phyloP scores from a whole-genome alignment of 2,888 invertebrate genomes.

The Drosophila hamatofila region DNA sequence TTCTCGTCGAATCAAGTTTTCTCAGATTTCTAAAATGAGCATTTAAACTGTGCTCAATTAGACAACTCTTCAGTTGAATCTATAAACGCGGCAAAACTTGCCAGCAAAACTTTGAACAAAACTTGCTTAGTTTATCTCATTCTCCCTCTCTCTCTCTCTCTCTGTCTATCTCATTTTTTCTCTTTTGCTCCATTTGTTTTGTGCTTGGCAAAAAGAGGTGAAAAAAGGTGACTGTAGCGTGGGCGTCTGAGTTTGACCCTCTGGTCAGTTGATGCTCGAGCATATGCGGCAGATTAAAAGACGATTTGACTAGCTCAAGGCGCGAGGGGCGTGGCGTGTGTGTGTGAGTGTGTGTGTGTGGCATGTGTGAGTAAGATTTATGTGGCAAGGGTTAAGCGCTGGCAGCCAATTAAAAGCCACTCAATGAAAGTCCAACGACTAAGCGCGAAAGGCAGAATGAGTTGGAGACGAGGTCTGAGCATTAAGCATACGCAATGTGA shows the following conservation, averaged over 20 bases:
- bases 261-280: slow-evolving; percentile 62
- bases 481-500: slow-evolving; percentile 75
- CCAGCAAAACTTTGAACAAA: slow-evolving; percentile 35
- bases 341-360: slow-evolving; percentile 17
- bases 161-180: background rate
- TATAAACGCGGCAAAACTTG: slow-evolving; percentile 41
- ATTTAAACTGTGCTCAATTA: slow-evolving; percentile 38
- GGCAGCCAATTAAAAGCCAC: slow-evolving; percentile 75
- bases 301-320: slow-evolving; percentile 66
- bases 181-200: background rate
- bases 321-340: slow-evolving; percentile 10
- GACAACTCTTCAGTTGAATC: slow-evolving; percentile 31
- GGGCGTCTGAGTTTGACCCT: slow-evolving; percentile 26
- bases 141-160: background rate
- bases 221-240: slow-evolving; percentile 10
- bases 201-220: background rate
- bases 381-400: slow-evolving; percentile 57
- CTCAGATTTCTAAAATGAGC: slow-evolving; percentile 25
- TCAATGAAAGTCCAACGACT: slow-evolving; percentile 62
- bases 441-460: background rate
- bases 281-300: slow-evolving; percentile 77
- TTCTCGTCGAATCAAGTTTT: slow-evolving; percentile 2
- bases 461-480: slow-evolving; percentile 16
- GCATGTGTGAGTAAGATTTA: slow-evolving; percentile 61
- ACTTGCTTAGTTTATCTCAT: slow-evolving; percentile 36